Evolutionary conservation across 2,888 invertebrate species (phyloP), one percentile per base, ranked within the genome.

Genomic region (Papilio protenor): DNA sequence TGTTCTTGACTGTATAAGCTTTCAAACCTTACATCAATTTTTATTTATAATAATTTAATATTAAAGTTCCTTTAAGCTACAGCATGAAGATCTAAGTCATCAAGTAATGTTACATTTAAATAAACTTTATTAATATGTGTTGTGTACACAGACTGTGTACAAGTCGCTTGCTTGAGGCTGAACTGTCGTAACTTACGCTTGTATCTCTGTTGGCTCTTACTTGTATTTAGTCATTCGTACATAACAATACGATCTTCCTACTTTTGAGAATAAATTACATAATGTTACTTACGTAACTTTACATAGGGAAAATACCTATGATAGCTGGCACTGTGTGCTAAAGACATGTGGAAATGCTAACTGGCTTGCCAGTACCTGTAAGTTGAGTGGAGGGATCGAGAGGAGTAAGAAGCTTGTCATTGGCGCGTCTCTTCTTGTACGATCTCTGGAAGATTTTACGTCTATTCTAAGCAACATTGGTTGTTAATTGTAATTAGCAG

Each of bases 51-150:
- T n/a, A 21, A 55, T 55, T n/a, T 10, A 40, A 8, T 40, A 3
- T 18, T 0, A 52, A 18, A 18, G 10, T 21, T n/a, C n/a, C 10
- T 21, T n/a, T 21, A 10, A 2, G 21, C 18, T 10, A n/a, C 5
- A 8, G n/a, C n/a, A 55, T n/a, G n/a, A n/a, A 55, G 0, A 33
- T 64, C 16, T 33, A 33, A 33, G 8, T 33, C 5, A 27, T 64
- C 5, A 64, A 33, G n/a, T 40, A 40, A 23, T n/a, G 40, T 40
- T 40, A 40, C 8, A 75, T 69, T 75, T 40, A 45, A 14, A 55
- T 75, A 45, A 55, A 75, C 55, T 75, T 69, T 69, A 21, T 69
- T 69, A 55, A 57, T 75, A 75, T 57, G 21, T 55, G 27, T 14
- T 21, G 16, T 12, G 12, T 33, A 23, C 69, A 27, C 23, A 75